Evolutionary conservation across 2,888 invertebrate genomes (phyloP), one percentile per base, ranked within the genome.

Genomic region (Cosmorhoe ocellata): DNA sequence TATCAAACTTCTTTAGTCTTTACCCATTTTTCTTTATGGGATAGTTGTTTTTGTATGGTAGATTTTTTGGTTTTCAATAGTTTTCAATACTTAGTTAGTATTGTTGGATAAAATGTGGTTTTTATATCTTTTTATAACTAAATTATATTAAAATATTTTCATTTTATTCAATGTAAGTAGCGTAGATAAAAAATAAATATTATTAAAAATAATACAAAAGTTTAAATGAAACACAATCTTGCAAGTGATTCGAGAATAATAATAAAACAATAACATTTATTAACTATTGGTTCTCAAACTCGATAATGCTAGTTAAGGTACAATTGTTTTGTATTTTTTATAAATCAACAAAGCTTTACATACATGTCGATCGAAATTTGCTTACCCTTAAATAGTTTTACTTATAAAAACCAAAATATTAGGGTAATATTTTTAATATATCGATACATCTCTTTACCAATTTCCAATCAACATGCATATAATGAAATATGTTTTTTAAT

Each of bases 171-270:
- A n/a, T n/a, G n/a, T n/a, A n/a, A n/a, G n/a, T n/a, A n/a, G n/a
- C n/a, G n/a, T n/a, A n/a, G n/a, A n/a, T n/a, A n/a, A n/a, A n/a
- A 18, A 18, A 18, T 18, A 18, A 18, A 5, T 24, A 24, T 7
- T 24, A 24, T 24, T 7, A 7, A 10, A 14, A 38, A 18, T 1
- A 54, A 59, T 48, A 7, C 37, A 34, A 18, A 34, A 79, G 11
- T 18, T 7, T 14, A 47, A 87, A 89, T 89, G 68, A 89, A 89
- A 90, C 86, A 76, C 80, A 66, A 57, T 65, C 64, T 85, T 88
- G 89, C 86, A 89, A 90, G 89, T 90, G 89, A 89, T 84, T 84
- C 85, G 81, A 89, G 88, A 88, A 84, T 89, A 83, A 84, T 86
- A 84, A 87, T 85, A 79, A 85, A 89, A 88, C 85, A 84, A 88